These are phyloP conservation scores for Pseudomyrmex gracilis DNA, from an alignment of 1,140 invertebrate genomes.

Conservation along the genomic window DNA sequence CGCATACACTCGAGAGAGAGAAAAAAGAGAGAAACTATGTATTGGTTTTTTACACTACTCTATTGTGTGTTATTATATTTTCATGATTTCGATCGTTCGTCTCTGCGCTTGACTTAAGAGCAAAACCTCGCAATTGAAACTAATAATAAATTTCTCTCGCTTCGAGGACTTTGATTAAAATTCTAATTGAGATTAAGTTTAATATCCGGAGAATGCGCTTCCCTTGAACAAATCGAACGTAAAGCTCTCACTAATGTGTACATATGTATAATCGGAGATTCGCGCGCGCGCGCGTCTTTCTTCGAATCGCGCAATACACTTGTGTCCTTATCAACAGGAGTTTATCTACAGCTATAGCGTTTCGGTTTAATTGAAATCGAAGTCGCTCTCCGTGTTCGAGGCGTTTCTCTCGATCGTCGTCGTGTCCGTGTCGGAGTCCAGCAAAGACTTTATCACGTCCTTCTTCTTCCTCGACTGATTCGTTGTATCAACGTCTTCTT, in stretches of 20 bases:
- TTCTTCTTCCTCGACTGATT: slow-evolving; percentile 71
- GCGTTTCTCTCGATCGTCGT: slow-evolving; percentile 82
- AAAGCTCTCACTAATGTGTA: no score
- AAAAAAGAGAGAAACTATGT: no score
- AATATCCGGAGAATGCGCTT: not conserved
- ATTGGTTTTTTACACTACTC: no score
- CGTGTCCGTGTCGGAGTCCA: slow-evolving; percentile 83
- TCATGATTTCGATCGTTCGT: slow-evolving; percentile 23
- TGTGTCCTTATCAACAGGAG: not conserved
- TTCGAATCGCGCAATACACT: slow-evolving; percentile 15
- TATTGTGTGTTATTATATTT: no score
- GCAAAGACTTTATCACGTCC: slow-evolving; percentile 76
- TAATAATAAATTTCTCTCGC: slow-evolving; percentile 4
- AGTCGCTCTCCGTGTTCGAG: slow-evolving; percentile 83
- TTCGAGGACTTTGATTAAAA: slow-evolving; percentile 23
- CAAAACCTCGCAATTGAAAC: not conserved
- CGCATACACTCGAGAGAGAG: no score
- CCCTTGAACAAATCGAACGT: not conserved
- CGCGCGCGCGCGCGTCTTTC: no score
- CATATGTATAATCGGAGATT: no score
- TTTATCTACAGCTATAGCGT: not conserved
- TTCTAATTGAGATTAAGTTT: slow-evolving; percentile 33
- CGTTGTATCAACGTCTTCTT: not conserved
- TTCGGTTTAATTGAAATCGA: slow-evolving; percentile 80
- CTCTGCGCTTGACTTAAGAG: slow-evolving; percentile 15